Evolutionary conservation across 2,888 invertebrate species (phyloP).

Genomic region (Anagyrus pseudococci): DNA sequence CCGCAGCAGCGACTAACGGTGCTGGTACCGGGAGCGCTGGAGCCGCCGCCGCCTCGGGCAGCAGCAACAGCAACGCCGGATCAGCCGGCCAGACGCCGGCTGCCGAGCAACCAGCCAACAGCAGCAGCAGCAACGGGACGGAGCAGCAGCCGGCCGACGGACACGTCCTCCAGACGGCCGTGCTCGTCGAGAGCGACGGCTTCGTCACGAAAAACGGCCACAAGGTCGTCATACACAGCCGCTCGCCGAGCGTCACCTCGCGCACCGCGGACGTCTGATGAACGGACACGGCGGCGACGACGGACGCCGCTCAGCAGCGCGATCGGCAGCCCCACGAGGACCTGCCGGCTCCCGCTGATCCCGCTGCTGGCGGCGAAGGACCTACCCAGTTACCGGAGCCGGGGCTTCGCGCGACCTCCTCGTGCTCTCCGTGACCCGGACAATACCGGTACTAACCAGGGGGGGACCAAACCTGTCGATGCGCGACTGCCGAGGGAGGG

Average conservation of each 20-base stretch:
- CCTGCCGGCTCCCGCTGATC: background rate
- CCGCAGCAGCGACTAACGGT: background rate
- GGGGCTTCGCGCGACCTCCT: background rate
- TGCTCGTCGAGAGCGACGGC: slow-evolving; percentile 84
- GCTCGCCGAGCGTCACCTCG: slow-evolving; percentile 85
- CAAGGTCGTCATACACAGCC: slow-evolving; percentile 88
- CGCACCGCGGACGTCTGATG: slow-evolving; percentile 84
- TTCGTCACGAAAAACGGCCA: slow-evolving; percentile 86
- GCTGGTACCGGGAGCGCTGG: background rate
- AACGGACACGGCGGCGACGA: slow-evolving; percentile 37
- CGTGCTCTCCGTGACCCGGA: too few species aligned
- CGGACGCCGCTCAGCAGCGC: slow-evolving; percentile 34
- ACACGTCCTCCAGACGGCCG: slow-evolving; percentile 76
- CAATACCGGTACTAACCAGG: too few species aligned
- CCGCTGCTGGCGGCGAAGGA: too few species aligned
- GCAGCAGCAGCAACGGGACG: background rate
- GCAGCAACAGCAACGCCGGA: background rate
- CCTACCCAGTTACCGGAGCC: too few species aligned
- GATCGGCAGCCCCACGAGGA: background rate
- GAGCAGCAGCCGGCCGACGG: slow-evolving; percentile 15
- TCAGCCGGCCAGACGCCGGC: background rate
- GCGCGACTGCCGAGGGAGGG: slow-evolving; percentile 24
- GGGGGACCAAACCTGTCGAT: too few species aligned
- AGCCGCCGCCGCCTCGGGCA: background rate
- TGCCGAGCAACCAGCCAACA: slow-evolving; percentile 3